phyloP scores from a whole-genome alignment of 2,797 vertebrate genomes.

The Xerus rutilus region DNA sequence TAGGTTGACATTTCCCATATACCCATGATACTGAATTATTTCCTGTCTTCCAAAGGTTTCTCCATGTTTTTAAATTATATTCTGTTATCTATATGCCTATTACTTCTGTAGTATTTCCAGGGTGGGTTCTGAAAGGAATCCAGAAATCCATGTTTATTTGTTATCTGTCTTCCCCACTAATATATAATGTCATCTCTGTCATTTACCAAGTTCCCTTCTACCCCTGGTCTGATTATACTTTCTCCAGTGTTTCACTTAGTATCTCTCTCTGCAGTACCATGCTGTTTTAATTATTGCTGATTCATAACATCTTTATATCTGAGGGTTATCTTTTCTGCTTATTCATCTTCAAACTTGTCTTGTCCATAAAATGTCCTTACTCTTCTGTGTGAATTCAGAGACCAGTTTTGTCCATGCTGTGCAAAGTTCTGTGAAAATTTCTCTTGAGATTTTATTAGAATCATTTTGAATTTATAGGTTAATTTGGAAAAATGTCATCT shows the following conservation, averaged over 20 bases:
- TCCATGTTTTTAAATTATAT: not conserved
- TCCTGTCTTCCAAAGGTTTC: not conserved
- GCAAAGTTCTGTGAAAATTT: constrained; percentile 35
- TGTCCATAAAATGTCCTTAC: not conserved
- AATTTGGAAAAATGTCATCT: constrained; percentile 32
- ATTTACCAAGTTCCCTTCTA: not conserved
- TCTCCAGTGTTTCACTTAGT: not conserved
- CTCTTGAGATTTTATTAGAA: constrained; percentile 47
- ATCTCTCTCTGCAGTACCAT: not conserved
- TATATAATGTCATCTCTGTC: not conserved
- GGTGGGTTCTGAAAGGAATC: not conserved
- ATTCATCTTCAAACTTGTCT: not conserved
- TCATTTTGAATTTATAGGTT: constrained; percentile 52
- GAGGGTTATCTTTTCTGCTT: not conserved
- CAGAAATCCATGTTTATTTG: not conserved
- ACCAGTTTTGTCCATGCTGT: not conserved
- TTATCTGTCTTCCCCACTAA: not conserved
- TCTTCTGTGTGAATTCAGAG: not conserved
- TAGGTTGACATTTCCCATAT: not conserved
- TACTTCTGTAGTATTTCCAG: not conserved
- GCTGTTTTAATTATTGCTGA: constrained; percentile 6
- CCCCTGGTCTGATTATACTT: not conserved
- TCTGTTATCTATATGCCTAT: not conserved
- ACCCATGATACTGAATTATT: not conserved
- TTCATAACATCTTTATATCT: not conserved